These are phyloP conservation scores for Catostomus latipinnis DNA, from an alignment of 2,797 vertebrate genomes.

Conservation along the genomic window DNA sequence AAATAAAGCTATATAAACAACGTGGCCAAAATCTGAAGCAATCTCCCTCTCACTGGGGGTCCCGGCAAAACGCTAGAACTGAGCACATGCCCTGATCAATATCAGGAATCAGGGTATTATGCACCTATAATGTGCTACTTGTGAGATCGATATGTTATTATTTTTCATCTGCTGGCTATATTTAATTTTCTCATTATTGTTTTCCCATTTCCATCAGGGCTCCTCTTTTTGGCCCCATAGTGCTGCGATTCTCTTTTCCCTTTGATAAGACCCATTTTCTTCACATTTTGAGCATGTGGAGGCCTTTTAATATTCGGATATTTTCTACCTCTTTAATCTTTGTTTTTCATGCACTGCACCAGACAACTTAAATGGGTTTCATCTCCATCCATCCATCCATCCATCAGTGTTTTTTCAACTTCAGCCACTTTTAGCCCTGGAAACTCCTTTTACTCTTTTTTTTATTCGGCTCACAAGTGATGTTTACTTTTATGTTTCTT, in stretches of 20 bases:
- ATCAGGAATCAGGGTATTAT: constrained; percentile 82
- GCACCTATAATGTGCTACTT: constrained; percentile 77
- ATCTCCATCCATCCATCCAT: too few relatives aligned
- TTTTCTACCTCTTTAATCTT: not conserved
- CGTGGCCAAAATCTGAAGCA: constrained; percentile 71
- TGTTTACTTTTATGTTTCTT: too few relatives aligned
- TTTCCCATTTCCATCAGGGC: constrained; percentile 74
- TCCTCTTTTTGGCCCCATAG: constrained; percentile 65
- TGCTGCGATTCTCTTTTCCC: constrained; percentile 30
- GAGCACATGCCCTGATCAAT: constrained; percentile 74
- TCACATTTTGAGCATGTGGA: constrained; percentile 6
- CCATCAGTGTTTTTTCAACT: too few relatives aligned
- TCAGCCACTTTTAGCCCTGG: too few relatives aligned
- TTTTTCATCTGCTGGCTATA: constrained; percentile 85
- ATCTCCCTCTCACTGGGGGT: constrained; percentile 78
- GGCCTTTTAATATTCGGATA: not conserved
- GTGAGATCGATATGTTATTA: constrained; percentile 84
- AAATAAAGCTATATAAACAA: constrained; percentile 68
- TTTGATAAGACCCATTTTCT: constrained; percentile 44
- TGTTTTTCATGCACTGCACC: constrained; percentile 1
- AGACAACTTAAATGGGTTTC: not conserved
- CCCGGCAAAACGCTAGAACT: constrained; percentile 67
- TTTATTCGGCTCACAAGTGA: too few relatives aligned
- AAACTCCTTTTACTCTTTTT: too few relatives aligned
- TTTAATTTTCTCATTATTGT: constrained; percentile 85